These are phyloP conservation scores for Branchipolynoe longqiensis DNA, from an alignment of 2,888 invertebrate genomes.

Conservation along the genomic window DNA sequence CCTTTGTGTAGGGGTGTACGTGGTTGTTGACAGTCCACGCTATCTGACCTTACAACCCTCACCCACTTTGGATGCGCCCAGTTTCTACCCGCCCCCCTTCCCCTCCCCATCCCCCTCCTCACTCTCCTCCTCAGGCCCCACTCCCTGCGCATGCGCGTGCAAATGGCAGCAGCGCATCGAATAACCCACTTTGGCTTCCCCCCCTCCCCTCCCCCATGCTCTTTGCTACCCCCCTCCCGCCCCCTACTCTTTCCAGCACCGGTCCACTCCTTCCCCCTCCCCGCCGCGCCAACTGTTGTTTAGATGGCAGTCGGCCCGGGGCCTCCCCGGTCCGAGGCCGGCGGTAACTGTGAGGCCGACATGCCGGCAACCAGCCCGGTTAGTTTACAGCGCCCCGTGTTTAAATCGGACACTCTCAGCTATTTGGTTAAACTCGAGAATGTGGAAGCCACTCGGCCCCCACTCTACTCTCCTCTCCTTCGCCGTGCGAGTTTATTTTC, in stretches of 20 bases:
- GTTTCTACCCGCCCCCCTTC: slow-evolving; percentile 18
- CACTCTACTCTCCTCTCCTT: neutral
- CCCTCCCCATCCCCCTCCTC: no score
- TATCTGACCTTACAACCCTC: slow-evolving; percentile 28
- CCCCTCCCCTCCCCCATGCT: no score
- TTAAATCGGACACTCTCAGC: slow-evolving; percentile 50
- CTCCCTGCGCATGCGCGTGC: slow-evolving; percentile 23
- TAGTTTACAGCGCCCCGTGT: slow-evolving; percentile 3
- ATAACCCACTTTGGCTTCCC: neutral
- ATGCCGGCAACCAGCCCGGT: slow-evolving; percentile 15
- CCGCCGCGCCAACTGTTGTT: slow-evolving; percentile 49
- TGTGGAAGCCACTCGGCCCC: slow-evolving; percentile 40
- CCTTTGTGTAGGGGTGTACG: slow-evolving; percentile 34
- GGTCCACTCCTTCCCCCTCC: no score
- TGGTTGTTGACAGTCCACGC: slow-evolving; percentile 20
- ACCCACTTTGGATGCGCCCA: slow-evolving; percentile 30
- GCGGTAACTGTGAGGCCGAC: slow-evolving; percentile 14
- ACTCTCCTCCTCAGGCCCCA: no score
- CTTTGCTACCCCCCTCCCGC: no score
- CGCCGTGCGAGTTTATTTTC: slow-evolving; percentile 47
- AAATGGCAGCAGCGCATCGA: slow-evolving; percentile 43
- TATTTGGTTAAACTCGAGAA: slow-evolving; percentile 54
- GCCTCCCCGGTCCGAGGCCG: neutral
- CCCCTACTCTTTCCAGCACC: no score
- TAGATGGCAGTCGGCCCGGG: slow-evolving; percentile 18